Evolutionary conservation across 1,140 invertebrate species (phyloP).

Genomic region (Chrysomallon squamiferum): DNA sequence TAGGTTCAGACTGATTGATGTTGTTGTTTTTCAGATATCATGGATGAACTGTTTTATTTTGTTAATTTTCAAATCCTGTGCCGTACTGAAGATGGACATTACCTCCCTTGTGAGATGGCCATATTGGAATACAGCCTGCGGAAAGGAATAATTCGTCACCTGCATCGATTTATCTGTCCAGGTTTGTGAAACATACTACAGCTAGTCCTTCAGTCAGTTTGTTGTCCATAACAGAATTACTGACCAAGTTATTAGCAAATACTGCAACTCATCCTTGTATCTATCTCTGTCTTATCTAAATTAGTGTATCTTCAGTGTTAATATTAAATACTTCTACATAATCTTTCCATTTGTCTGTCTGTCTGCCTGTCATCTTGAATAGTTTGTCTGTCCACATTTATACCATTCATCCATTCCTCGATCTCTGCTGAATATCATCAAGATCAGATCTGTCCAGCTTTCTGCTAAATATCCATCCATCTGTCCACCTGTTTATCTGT

Average conservation of each 20-base stretch:
- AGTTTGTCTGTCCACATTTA: no score
- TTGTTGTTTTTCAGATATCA: slow-evolving; percentile 39
- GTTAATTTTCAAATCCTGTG: slow-evolving; percentile 53
- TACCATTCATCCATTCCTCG: no score
- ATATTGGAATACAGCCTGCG: slow-evolving; percentile 50
- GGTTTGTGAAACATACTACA: slow-evolving; percentile 18
- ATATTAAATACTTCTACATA: background rate
- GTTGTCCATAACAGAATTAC: background rate
- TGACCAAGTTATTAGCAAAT: background rate
- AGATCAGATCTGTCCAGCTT: no score
- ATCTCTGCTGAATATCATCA: no score
- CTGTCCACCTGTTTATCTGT: no score
- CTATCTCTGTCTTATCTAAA: background rate
- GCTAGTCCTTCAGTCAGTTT: background rate
- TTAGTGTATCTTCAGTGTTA: background rate
- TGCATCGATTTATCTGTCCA: slow-evolving; percentile 57
- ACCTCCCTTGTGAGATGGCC: slow-evolving; percentile 53
- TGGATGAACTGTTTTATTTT: slow-evolving; percentile 48
- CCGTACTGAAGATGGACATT: slow-evolving; percentile 51
- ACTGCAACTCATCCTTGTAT: background rate
- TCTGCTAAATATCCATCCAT: no score
- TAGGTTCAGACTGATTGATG: no score
- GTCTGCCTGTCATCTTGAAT: background rate
- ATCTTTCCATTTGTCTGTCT: background rate
- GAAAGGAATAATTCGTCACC: slow-evolving; percentile 46